Evolutionary conservation across 2,113 vertebrate genomes (phyloP), one percentile per base, ranked within the genome.

Genomic region (Cryptomyrus ogoouensis): DNA sequence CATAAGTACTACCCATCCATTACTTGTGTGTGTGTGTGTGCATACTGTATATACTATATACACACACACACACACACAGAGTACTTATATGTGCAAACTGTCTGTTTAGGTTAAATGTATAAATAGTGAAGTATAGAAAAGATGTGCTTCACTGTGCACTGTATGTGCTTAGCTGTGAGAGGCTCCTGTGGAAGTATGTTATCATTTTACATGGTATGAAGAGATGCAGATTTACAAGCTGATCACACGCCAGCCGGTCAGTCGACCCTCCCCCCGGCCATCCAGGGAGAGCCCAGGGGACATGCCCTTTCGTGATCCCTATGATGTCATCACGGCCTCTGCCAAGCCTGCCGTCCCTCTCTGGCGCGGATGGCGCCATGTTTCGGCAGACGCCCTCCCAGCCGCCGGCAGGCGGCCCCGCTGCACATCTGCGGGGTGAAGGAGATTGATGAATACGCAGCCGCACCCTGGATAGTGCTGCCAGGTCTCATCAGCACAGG

Each of bases 361-460:
- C 46, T 87, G 86, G 88, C 83, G 46, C 74, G 80, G 52, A 58
- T 31, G 46, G 0, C 24, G 52, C 89, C 88, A 91, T 88, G 89
- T 91, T 91, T 87, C 87, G 87, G 62, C 89, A 31, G 84, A 83
- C 53, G 58, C 83, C 70, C 84, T 83, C 88, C 56, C 87, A 86
- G 87, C 91, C 53, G 83, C 90, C 88, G 62, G 87, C 88, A 58
- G 84, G 87, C 90, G 88, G 91, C 90, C 91, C 91, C 66, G 52
- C 66, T 42, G 77, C 89, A 89, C 90, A 74, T 92, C 91, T 91
- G 92, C 8, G 31, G 86, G 70, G 10, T 58, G 90, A 90, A 74
- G 89, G 84, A 91, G 92, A 92, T 91, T 91, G 90, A 92, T 92
- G 90, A 91, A 62, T 90, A 84, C 90, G 80, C 35, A 24, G 89